phyloP scores from a whole-genome alignment of 2,797 vertebrate species.

The Sebastes variabilis region DNA sequence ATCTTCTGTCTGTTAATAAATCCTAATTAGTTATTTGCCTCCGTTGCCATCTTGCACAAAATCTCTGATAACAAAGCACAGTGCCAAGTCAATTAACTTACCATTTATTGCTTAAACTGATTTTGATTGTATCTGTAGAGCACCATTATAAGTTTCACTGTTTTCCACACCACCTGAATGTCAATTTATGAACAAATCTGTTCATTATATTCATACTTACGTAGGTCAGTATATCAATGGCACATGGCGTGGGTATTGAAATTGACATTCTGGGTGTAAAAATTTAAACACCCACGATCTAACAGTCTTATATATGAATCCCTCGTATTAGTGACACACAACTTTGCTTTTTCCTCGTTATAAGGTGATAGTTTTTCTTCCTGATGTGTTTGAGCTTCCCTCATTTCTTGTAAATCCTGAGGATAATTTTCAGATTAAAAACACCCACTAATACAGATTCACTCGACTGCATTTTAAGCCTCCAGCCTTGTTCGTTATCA shows the following conservation, averaged over 20 bases:
- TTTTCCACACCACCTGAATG: background rate
- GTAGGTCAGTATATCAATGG: background rate
- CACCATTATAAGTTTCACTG: background rate
- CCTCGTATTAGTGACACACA: background rate
- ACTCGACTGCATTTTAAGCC: background rate
- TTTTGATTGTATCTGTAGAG: background rate
- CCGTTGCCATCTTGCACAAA: background rate
- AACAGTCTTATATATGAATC: background rate
- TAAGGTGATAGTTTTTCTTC: background rate
- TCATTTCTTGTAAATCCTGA: background rate
- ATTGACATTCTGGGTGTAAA: background rate
- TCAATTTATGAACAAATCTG: background rate
- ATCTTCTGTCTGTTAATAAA: background rate
- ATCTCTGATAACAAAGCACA: conserved; percentile 25
- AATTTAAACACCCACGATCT: background rate
- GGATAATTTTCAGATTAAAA: background rate
- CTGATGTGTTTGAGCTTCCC: background rate
- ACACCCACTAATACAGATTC: background rate
- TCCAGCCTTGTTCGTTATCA: background rate
- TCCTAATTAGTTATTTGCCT: conserved; percentile 6
- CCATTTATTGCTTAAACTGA: background rate
- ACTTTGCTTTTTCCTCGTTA: background rate
- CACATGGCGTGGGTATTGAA: no score
- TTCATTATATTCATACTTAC: background rate
- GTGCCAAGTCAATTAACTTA: conserved; percentile 1